Conservation (phyloP, 2,888 invertebrate genomes). For the Aphidius colemani region DNA sequence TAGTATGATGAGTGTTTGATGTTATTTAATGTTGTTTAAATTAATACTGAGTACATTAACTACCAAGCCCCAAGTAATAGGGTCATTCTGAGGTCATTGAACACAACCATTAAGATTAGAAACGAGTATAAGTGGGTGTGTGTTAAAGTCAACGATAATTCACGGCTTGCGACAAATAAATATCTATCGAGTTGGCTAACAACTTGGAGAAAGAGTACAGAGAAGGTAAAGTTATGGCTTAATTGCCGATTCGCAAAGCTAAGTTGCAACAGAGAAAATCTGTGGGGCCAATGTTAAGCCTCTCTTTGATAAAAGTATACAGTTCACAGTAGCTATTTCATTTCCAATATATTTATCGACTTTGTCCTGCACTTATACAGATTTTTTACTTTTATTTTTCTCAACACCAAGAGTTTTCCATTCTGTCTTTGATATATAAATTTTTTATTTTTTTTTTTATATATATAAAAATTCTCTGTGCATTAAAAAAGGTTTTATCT, state of each 20-base stretch:
- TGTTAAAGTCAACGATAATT: not conserved
- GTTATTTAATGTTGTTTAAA: not conserved
- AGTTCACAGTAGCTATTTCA: slow-evolving; percentile 5
- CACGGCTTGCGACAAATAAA: slow-evolving; percentile 28
- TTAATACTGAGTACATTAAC: not conserved
- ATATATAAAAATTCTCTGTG: not conserved
- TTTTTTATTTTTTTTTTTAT: slow-evolving; percentile 11
- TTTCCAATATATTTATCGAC: slow-evolving; percentile 28
- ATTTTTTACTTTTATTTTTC: slow-evolving; percentile 14
- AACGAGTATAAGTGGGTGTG: too few species aligned
- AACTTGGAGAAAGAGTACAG: slow-evolving; percentile 4
- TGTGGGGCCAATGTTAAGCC: slow-evolving; percentile 9
- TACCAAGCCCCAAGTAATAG: not conserved
- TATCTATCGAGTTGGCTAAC: slow-evolving; percentile 28
- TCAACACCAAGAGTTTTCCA: slow-evolving; percentile 13
- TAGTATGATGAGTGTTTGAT: too few species aligned
- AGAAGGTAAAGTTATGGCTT: slow-evolving; percentile 29
- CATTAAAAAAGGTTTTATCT: not conserved
- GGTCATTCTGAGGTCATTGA: not conserved
- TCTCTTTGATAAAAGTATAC: slow-evolving; percentile 9
- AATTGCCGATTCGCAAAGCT: slow-evolving; percentile 27
- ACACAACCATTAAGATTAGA: too few species aligned
- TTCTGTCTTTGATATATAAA: slow-evolving; percentile 1
- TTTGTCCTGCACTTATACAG: not conserved
- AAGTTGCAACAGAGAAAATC: slow-evolving; percentile 20